These are phyloP conservation scores for Lepidurus packardi DNA, from an alignment of 1,140 invertebrate species.

Conservation along the genomic window DNA sequence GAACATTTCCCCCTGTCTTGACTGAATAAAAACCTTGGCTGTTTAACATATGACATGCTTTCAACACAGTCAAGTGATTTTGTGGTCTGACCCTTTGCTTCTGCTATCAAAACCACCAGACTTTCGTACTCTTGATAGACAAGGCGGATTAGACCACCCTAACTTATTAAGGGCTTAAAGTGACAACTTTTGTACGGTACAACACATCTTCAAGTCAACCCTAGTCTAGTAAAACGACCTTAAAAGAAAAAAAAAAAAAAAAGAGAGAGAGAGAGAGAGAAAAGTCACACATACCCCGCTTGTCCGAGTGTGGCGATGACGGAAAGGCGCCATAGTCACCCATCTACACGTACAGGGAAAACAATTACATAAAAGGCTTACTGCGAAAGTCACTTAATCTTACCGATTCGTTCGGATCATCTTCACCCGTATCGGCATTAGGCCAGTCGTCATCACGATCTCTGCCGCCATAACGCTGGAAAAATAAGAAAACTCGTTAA, in stretches of 20 bases:
- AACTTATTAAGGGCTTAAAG: too few relatives aligned
- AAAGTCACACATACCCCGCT: slow-evolving; percentile 31
- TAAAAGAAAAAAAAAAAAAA: background rate
- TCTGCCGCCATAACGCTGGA: slow-evolving; percentile 23
- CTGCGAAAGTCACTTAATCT: background rate
- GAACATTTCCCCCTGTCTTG: too few relatives aligned
- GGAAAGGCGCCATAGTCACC: slow-evolving; percentile 31
- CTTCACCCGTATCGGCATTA: slow-evolving; percentile 25
- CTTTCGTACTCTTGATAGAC: too few relatives aligned
- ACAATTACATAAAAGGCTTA: background rate
- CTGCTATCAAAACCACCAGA: too few relatives aligned
- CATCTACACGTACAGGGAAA: background rate
- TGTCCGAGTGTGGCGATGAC: slow-evolving; percentile 29
- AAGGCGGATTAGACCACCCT: too few relatives aligned
- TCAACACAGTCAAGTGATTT: too few relatives aligned
- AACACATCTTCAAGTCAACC: too few relatives aligned
- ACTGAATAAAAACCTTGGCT: too few relatives aligned
- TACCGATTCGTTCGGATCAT: slow-evolving; percentile 32
- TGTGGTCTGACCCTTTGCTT: too few relatives aligned
- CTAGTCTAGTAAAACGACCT: too few relatives aligned
- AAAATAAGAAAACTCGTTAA: background rate
- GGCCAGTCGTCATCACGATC: slow-evolving; percentile 34
- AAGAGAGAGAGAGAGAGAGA: background rate
- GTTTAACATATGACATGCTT: too few relatives aligned
- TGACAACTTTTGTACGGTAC: too few relatives aligned